Evolutionary conservation across 1,140 invertebrate genomes (phyloP).

Genomic region (Drosophila azteca): DNA sequence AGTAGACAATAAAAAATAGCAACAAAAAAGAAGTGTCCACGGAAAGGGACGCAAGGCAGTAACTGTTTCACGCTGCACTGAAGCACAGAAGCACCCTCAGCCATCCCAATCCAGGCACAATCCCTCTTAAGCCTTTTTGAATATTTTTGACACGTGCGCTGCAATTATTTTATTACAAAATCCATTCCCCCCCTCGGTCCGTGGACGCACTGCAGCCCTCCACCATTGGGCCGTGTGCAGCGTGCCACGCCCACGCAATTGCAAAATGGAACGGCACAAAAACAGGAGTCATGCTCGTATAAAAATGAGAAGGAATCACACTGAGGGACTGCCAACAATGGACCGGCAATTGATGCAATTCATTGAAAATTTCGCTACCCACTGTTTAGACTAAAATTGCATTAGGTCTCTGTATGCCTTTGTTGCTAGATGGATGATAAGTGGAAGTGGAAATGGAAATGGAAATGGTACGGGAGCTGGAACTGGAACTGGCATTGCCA

Average conservation of each 20-base stretch:
- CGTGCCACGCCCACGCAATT: conserved; percentile 68
- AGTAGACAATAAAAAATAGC: conserved; percentile 48
- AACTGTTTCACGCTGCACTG: conserved; percentile 45
- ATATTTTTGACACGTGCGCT: conserved; percentile 83
- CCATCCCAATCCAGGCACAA: conserved; percentile 8
- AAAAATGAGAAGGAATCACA: conserved; percentile 8
- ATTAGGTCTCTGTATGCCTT: conserved; percentile 66
- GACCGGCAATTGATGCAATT: conserved; percentile 81
- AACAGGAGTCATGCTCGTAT: conserved; percentile 6
- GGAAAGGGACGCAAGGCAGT: conserved; percentile 11
- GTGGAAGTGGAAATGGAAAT: conserved; percentile 11
- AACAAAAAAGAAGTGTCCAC: conserved; percentile 27
- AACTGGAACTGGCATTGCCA: conserved; percentile 4
- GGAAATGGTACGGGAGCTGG: conserved; percentile 9
- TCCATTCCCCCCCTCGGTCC: conserved; percentile 9
- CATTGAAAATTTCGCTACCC: conserved; percentile 77
- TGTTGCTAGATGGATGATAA: conserved; percentile 32
- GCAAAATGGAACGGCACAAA: conserved; percentile 34
- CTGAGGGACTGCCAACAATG: conserved; percentile 53
- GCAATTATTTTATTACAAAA: conserved; percentile 82
- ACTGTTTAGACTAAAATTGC: conserved; percentile 81
- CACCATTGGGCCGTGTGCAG: conserved; percentile 39
- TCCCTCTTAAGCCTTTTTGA: conserved; percentile 78
- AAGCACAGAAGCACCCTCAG: conserved; percentile 2
- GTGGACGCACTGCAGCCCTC: conserved; percentile 8